phyloP scores from a whole-genome alignment of 1,140 invertebrate genomes.

The Listronotus bonariensis region DNA sequence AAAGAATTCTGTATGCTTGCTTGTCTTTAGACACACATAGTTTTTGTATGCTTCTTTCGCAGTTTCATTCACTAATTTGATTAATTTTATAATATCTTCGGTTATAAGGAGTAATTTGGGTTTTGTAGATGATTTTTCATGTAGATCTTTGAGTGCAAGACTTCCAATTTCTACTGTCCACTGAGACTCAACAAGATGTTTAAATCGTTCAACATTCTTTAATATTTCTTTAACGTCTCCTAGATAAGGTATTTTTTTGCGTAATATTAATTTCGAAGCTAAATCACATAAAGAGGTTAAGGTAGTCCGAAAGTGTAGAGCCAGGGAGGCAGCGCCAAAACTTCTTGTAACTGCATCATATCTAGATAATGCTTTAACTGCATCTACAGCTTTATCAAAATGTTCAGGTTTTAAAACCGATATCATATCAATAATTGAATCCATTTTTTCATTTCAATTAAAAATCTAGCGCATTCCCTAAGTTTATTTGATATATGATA shows the following conservation, averaged over 20 bases:
- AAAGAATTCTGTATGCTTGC: constrained; percentile 14
- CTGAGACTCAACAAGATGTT: constrained; percentile 26
- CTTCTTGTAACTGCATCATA: constrained; percentile 23
- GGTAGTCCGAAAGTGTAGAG: constrained; percentile 31
- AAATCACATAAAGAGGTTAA: constrained; percentile 19
- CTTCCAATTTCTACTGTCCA: constrained; percentile 38
- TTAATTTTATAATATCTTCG: constrained; percentile 34
- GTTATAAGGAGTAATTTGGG: constrained; percentile 30
- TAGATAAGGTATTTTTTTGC: constrained; percentile 10
- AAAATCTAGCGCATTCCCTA: constrained; percentile 29
- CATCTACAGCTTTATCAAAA: constrained; percentile 28
- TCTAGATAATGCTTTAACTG: constrained; percentile 18
- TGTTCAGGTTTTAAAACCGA: constrained; percentile 25
- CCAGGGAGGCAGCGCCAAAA: constrained; percentile 35
- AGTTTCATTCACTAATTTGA: constrained; percentile 13
- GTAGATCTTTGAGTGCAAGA: constrained; percentile 35
- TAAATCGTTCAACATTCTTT: constrained; percentile 37
- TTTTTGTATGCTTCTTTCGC: constrained; percentile 12
- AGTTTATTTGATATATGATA: constrained; percentile 35
- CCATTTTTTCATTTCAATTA: constrained; percentile 24
- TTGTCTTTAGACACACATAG: background rate
- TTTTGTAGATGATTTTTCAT: constrained; percentile 31
- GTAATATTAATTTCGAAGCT: constrained; percentile 26
- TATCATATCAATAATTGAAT: constrained; percentile 3
- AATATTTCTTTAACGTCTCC: constrained; percentile 23